Base-by-base conservation (phyloP, 2,888 invertebrate species). In the Apodemia mormo region DNA sequence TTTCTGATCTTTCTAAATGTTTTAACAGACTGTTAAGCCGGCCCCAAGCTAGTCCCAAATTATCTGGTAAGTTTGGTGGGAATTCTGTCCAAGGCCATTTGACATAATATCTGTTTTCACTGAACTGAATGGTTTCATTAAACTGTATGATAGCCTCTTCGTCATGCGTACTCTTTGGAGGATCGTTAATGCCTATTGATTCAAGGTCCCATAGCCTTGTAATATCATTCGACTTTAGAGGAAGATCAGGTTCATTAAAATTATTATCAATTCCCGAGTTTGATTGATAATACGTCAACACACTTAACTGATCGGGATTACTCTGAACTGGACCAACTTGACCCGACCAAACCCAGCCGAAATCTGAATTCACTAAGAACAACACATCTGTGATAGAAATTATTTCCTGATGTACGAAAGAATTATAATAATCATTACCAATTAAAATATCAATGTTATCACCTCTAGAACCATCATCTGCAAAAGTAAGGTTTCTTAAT, bases 131-230 rank as follows among this genome's bases (percentile, higher is more conserved):
- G n/a, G n/a, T n/a, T n/a, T n/a, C n/a, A n/a, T n/a, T n/a, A n/a
- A n/a, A n/a, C n/a, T n/a, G n/a, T n/a, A n/a, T n/a, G n/a, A n/a
- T n/a, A n/a, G n/a, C n/a, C n/a, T n/a, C n/a, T n/a, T n/a, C n/a
- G n/a, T n/a, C n/a, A n/a, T 69, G 45, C 12, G 65, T 70, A 1
- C 33, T 30, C 45, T 76, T 77, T 0, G 76, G 75, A n/a, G 72
- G 74, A 37, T 77, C 74, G 0, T 49, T 73, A 1, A 80, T 79
- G 8, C 78, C 78, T 14, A 79, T 78, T 0, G 73, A 49, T 70
- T 80, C 77, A 5, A 80, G 40, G 3, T 74, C 73, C 79, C 78
- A 77, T 45, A 80, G 40, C 0, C 9, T 6, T 33, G 71, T 73
- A 1, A 77, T 45, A 9, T 72, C 65, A 4, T 58, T 69, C 29